Evolutionary conservation across 2,113 vertebrate genomes (phyloP).

Genomic region (Pogona vitticeps): DNA sequence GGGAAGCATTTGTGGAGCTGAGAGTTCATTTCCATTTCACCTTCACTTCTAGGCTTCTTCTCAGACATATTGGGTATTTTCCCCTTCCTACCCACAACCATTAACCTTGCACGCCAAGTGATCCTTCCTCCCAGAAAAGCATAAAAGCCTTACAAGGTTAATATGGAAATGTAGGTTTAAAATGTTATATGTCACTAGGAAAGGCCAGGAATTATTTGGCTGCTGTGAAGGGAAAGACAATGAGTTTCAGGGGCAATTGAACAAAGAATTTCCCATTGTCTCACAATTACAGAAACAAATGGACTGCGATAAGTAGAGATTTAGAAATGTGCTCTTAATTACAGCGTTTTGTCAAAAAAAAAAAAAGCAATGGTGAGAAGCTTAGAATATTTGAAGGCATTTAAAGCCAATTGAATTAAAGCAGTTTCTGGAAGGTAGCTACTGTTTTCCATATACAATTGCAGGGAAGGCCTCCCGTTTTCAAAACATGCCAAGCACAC

Average conservation of each 20-base stretch:
- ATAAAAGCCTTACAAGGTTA: conserved; percentile 47
- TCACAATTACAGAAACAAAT: conserved; percentile 58
- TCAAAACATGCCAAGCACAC: not conserved
- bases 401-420: not conserved
- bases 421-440: not conserved
- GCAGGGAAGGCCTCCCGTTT: not conserved
- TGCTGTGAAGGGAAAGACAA: conserved; percentile 41
- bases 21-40: conserved; percentile 6
- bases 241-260: conserved; percentile 56
- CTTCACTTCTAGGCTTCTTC: conserved; percentile 22
- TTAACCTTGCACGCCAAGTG: conserved; percentile 39
- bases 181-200: conserved; percentile 45
- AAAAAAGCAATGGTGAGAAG: not conserved
- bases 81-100: not conserved
- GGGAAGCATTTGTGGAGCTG: not conserved
- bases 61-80: not conserved
- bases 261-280: conserved; percentile 47
- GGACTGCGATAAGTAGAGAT: conserved; percentile 38
- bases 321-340: conserved; percentile 54
- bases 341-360: conserved; percentile 29
- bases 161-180: conserved; percentile 56
- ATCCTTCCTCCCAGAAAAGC: conserved; percentile 34
- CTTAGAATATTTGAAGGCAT: conserved; percentile 4
- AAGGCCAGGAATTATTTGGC: conserved; percentile 46
- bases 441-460: not conserved